Evolutionary conservation across 2,113 vertebrate species (phyloP), one percentile per base, ranked within the genome.

Genomic region (Tautogolabrus adspersus): DNA sequence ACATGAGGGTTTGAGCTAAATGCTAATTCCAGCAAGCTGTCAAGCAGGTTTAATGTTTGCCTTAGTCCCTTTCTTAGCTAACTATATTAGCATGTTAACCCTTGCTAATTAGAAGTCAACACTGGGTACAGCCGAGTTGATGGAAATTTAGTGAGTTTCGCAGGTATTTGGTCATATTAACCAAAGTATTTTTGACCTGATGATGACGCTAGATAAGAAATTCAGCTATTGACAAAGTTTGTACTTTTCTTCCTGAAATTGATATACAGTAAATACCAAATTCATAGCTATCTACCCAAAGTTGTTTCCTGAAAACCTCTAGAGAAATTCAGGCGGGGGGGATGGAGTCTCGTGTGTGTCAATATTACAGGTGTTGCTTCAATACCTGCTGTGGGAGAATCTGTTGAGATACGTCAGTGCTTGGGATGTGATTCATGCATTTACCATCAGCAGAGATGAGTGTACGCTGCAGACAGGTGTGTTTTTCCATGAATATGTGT

Each of bases 371-470:
- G 42, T 37, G 76, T 54, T 67, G 69, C 47, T 75, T 69, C 13
- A 58, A 4, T 21, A 19, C 55, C 38, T 49, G 63, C 34, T 77
- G 38, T 30, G 38, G 2, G 58, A 77, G 49, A 79, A 75, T 82
- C 44, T 67, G 83, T 70, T 57, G 10, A 22, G 66, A 67, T 74
- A 46, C 26, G 69, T 63, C 38, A 55, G 59, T 22, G 47, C 18
- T 22, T 34, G 44, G 18, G 38, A 58, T 70, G 69, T 91, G 89
- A 91, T 79, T 91, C 86, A 91, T 62, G 3, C 57, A 57, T 82
- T 89, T 89, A 86, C 84, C 91, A 84, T 87, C 82, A 90, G 72
- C 64, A 10, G 10, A 4, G 75, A 73, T 91, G 89, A 87, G 71
- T 90, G 74, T 82, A 1, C 62, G 9, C 2, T 13, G 34, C 9